Percentiles rank a stretch among this genome's conserved stretches.
These are phyloP conservation scores for Entomyzon cyanotis DNA, from an alignment of 2,113 vertebrate genomes.

Conservation along the genomic window DNA sequence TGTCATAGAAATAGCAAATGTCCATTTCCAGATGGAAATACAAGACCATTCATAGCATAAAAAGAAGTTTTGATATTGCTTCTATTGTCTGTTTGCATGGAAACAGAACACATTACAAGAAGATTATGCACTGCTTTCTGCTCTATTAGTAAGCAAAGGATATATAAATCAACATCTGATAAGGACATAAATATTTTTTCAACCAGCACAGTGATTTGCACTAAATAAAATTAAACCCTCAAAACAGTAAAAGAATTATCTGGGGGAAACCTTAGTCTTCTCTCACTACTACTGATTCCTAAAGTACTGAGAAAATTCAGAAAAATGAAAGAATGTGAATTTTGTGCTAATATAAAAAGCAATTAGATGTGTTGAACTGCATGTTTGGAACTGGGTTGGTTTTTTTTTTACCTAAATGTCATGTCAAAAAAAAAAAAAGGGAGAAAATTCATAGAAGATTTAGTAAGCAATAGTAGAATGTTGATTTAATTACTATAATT, in stretches of 20 bases:
- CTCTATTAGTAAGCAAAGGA: background rate
- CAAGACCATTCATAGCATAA: background rate
- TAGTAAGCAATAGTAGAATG: background rate
- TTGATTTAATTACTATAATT: conserved; percentile 18
- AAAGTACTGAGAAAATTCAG: background rate
- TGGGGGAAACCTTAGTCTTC: background rate
- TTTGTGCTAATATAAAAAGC: background rate
- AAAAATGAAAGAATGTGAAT: background rate
- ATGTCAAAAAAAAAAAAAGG: background rate
- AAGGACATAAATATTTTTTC: background rate
- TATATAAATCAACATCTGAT: background rate
- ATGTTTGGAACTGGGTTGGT: background rate
- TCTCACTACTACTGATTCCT: background rate
- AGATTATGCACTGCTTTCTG: background rate
- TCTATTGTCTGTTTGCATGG: background rate
- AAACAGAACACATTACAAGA: background rate
- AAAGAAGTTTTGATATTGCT: background rate
- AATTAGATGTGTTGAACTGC: background rate
- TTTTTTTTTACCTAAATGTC: background rate
- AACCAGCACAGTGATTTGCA: background rate
- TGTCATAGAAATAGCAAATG: background rate
- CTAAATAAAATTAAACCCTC: background rate
- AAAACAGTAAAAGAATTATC: background rate
- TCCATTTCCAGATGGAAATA: background rate
- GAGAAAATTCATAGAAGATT: background rate